Evolutionary conservation across 2,888 invertebrate species (phyloP).

Genomic region (Melanostoma scalare): DNA sequence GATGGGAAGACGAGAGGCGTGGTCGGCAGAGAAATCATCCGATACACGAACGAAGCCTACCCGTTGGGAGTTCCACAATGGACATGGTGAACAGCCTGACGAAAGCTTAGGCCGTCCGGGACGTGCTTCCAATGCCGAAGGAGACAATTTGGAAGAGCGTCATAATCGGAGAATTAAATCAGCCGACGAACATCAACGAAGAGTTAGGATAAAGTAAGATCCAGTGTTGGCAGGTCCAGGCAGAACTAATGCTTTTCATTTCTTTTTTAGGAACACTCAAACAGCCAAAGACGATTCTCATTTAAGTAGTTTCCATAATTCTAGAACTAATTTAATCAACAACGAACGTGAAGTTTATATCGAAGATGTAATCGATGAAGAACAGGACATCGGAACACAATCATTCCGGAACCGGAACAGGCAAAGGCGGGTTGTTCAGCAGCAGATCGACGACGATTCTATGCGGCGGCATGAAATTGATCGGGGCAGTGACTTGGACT

Average conservation of each 20-base stretch:
- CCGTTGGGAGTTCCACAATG: conserved; percentile 88
- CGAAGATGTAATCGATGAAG: conserved; percentile 79
- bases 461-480: conserved; percentile 90
- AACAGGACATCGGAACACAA: conserved; percentile 74
- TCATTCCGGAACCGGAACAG: conserved; percentile 70
- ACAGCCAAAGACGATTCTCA: conserved; percentile 81
- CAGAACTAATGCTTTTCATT: background rate
- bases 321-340: conserved; percentile 81
- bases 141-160: conserved; percentile 67
- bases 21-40: conserved; percentile 89
- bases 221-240: background rate
- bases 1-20: conserved; percentile 90
- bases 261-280: conserved; percentile 78
- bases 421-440: conserved; percentile 77
- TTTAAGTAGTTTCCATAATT: conserved; percentile 80
- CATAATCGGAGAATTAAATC: conserved; percentile 77
- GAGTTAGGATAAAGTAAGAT: conserved; percentile 80
- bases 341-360: conserved; percentile 80
- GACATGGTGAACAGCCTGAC: conserved; percentile 82
- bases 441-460: conserved; percentile 87
- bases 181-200: conserved; percentile 80
- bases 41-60: conserved; percentile 87
- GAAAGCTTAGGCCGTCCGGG: conserved; percentile 80
- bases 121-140: conserved; percentile 79
- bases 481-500: conserved; percentile 87